Conservation (phyloP, 2,888 invertebrate species). For the Eupithecia vulgata region DNA sequence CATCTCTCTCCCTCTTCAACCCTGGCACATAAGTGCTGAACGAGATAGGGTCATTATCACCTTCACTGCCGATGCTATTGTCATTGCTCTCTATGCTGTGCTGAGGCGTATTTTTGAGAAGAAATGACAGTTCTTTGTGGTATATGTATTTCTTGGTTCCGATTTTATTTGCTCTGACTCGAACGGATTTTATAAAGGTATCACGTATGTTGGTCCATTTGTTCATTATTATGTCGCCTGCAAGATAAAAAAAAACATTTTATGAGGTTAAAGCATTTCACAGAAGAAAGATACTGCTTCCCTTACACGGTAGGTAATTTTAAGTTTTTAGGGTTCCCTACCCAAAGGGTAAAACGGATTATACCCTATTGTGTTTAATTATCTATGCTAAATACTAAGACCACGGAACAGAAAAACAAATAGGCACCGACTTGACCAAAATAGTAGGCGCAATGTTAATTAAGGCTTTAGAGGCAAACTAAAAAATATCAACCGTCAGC, state of each 20-base stretch:
- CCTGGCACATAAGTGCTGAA: slow-evolving; percentile 1
- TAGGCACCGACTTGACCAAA: too few relatives aligned
- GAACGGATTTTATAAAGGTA: slow-evolving; percentile 71
- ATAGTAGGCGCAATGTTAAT: too few relatives aligned
- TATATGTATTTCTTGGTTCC: slow-evolving; percentile 57
- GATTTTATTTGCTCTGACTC: slow-evolving; percentile 47
- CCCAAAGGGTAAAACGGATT: too few relatives aligned
- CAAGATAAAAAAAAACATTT: slow-evolving; percentile 33
- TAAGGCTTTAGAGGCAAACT: too few relatives aligned
- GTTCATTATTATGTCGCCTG: slow-evolving; percentile 67
- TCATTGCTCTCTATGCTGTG: slow-evolving; percentile 9
- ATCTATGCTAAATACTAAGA: too few relatives aligned
- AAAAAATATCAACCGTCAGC: too few relatives aligned
- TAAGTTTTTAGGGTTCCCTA: too few relatives aligned
- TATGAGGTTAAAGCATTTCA: not conserved
- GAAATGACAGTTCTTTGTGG: slow-evolving; percentile 67
- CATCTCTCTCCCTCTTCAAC: slow-evolving; percentile 22
- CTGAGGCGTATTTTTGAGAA: slow-evolving; percentile 42
- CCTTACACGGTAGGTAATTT: too few relatives aligned
- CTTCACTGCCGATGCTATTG: slow-evolving; percentile 12
- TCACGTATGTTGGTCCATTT: slow-evolving; percentile 79
- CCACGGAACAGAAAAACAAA: too few relatives aligned
- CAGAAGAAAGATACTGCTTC: too few relatives aligned
- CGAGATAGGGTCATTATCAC: slow-evolving; percentile 26
- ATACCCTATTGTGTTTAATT: too few relatives aligned